A percentile compares a stretch with the other conserved stretches of the same genome.
Conservation (phyloP, 2,113 vertebrate genomes). For the Rhinoderma darwinii region DNA sequence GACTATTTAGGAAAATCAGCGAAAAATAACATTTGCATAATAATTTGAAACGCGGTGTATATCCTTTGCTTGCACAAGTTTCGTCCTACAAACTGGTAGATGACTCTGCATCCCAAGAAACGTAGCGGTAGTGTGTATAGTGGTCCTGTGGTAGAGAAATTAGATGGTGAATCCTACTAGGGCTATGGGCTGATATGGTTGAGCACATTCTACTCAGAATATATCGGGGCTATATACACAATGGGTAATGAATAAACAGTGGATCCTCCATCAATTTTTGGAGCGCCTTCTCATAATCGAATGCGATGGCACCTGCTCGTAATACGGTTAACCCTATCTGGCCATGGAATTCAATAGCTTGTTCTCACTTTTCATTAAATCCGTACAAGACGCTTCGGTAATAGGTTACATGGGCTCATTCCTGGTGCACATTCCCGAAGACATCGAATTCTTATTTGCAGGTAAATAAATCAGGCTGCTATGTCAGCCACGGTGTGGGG, state of each 20-base stretch:
- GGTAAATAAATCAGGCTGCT: constrained; percentile 29
- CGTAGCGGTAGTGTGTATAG: neutral
- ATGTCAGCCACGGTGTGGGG: neutral
- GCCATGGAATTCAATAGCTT: neutral
- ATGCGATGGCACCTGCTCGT: neutral
- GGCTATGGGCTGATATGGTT: neutral
- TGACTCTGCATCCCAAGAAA: neutral
- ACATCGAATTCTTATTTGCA: constrained; percentile 41
- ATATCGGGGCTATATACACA: neutral
- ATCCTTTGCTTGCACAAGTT: neutral
- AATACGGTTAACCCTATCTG: neutral
- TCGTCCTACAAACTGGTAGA: neutral
- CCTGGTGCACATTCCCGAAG: constrained; percentile 14
- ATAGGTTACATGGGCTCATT: constrained; percentile 27
- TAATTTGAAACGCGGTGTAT: too few species aligned
- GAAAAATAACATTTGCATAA: too few species aligned
- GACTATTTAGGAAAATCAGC: too few species aligned
- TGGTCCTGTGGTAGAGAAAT: neutral
- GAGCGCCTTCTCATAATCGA: neutral
- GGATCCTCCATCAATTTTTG: neutral
- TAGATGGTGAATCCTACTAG: neutral
- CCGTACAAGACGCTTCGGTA: neutral
- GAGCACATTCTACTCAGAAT: neutral
- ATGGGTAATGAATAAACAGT: neutral
- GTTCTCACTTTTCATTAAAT: constrained; percentile 22